These are phyloP conservation scores for Beroe ovata DNA, from an alignment of 37 sponge, comb jelly and placozoan genomes.

Conservation along the genomic window DNA sequence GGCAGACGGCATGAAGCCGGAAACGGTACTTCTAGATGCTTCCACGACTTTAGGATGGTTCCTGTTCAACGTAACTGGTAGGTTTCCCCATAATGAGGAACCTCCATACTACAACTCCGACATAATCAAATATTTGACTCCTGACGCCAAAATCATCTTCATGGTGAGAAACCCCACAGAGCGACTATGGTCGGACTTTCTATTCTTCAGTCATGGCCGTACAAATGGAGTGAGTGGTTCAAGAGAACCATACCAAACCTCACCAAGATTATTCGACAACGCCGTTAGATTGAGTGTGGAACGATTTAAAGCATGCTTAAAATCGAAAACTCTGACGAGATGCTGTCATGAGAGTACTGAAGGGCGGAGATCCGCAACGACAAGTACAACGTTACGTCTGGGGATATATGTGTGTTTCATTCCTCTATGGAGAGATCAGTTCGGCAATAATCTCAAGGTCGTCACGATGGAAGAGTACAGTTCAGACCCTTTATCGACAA, in stretches of 20 bases:
- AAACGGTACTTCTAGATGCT: not conserved
- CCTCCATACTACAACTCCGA: conserved; percentile 26
- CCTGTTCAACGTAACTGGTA: not conserved
- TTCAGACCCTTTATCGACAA: not conserved
- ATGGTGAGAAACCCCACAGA: conserved; percentile 1
- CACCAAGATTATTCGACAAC: not conserved
- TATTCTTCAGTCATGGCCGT: conserved; percentile 4
- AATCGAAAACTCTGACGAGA: not conserved
- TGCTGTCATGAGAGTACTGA: too few species aligned
- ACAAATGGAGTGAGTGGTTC: too few species aligned
- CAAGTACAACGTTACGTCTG: not conserved
- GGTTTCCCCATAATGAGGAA: not conserved
- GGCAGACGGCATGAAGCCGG: not conserved
- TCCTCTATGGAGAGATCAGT: not conserved
- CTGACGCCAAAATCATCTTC: conserved; percentile 9
- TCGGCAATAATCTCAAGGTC: not conserved
- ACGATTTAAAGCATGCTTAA: not conserved
- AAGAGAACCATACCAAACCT: not conserved
- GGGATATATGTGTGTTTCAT: conserved; percentile 24
- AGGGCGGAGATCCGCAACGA: not conserved
- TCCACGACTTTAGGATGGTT: not conserved
- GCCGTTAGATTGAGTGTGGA: not conserved
- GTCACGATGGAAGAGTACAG: conserved; percentile 32
- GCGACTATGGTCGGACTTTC: conserved; percentile 18
- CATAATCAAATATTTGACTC: not conserved